Evolutionary conservation across 2,888 invertebrate species (phyloP).

Genomic region (Teleogryllus oceanicus): DNA sequence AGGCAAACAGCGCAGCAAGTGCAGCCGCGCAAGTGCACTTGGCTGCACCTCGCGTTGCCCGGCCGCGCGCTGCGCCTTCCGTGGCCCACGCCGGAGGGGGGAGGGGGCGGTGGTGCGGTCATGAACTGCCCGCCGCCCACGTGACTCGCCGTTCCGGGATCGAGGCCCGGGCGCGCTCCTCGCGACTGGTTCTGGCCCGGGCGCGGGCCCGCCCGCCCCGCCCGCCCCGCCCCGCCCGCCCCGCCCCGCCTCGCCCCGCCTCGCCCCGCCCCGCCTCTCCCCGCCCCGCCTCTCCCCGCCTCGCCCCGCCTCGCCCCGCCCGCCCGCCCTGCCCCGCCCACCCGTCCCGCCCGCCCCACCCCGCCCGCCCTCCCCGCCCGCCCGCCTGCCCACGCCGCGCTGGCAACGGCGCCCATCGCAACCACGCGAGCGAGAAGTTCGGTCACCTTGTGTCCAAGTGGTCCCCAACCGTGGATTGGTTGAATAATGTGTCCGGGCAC

Average conservation of each 20-base stretch:
- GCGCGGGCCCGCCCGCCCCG: background rate
- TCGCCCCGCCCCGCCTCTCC: conserved; percentile 11
- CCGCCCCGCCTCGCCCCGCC: no score
- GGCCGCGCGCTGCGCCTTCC: no score
- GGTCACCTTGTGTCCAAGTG: no score
- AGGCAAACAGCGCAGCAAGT: no score
- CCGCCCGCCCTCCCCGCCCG: background rate
- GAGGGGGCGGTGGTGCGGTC: no score
- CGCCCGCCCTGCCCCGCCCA: conserved; percentile 29
- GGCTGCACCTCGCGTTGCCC: no score
- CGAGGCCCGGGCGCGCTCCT: background rate
- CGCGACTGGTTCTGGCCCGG: background rate
- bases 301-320: background rate
- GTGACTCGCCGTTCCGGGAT: conserved; percentile 6
- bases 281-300: background rate
- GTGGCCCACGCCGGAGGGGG: no score
- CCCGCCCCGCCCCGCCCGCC: background rate
- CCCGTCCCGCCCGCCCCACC: conserved; percentile 29
- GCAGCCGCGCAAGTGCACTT: no score
- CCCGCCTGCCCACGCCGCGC: no score
- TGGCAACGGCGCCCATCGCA: no score
- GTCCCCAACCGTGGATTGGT: no score
- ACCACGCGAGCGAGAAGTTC: background rate
- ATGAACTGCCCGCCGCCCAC: background rate
- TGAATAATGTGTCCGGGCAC: no score